Base-by-base conservation (phyloP, 2,113 vertebrate genomes). In the Acanthochromis polyacanthus region DNA sequence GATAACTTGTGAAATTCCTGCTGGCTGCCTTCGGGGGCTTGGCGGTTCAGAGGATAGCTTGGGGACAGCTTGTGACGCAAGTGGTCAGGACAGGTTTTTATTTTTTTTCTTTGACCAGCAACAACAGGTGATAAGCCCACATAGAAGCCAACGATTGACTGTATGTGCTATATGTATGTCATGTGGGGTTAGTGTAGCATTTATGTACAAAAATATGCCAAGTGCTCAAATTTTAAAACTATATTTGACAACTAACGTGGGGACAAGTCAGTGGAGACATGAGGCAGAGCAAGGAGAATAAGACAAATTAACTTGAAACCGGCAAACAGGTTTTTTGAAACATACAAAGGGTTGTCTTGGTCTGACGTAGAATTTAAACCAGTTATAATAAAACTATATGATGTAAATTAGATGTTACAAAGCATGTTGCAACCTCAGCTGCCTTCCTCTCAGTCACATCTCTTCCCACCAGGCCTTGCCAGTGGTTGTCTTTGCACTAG, bases 1-100 rank as follows among this genome's bases (percentile, higher is more conserved):
- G 89, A 92, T 92, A 92, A 91, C 88, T 87, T 90, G 90, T 88
- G 82, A 92, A 91, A 92, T 93, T 90, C 87, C 86, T 83, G 73
- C 52, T 88, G 81, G 76, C 75, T 77, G 76, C 84, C 83, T 88
- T 79, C 85, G 70, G 40, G 75, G 71, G 75, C 57, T 80, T 81
- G 75, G n/a, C 20, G 23, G 51, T 85, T 78, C 52, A 85, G 19
- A 76, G 63, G 71, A 82, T 70, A 72, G 73, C 75, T 87, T 84
- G 74, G 60, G 83, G 83, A 83, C 74, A 87, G 81, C 77, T 81
- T 83, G 77, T 87, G 85, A 85, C 65, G 59, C 46, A 62, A 0
- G 30, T 64, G 69, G 57, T 72, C 19, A 36, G 30, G 60, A 59
- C 30, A 48, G n/a, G 3, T 57, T 71, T 79, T 76, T 38, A 4